Evolutionary conservation across 2,113 vertebrate genomes (phyloP).

Genomic region (Menidia beryllina): DNA sequence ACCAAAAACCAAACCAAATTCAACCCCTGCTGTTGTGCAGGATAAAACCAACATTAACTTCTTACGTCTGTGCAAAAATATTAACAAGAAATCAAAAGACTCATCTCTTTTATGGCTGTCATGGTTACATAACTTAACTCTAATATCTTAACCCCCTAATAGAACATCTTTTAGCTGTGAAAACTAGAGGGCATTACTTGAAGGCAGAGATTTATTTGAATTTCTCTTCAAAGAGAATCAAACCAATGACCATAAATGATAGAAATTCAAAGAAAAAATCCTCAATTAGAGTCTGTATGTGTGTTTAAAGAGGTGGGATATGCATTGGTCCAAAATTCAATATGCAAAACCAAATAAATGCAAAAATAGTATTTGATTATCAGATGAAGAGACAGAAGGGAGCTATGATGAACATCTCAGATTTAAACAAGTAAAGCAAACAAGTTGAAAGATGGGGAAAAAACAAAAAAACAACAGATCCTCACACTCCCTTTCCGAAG

Average conservation of each 20-base stretch:
- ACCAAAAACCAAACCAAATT: neutral
- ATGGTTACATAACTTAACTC: neutral
- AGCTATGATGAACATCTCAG: no score
- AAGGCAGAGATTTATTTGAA: neutral
- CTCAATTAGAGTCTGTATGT: neutral
- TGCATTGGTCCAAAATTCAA: no score
- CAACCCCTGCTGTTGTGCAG: neutral
- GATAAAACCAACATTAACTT: neutral
- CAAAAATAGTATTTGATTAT: no score
- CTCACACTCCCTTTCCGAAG: no score
- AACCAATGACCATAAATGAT: neutral
- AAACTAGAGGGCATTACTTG: neutral
- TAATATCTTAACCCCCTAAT: neutral
- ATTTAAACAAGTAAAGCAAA: no score
- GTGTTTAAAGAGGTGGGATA: no score
- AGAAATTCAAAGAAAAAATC: neutral
- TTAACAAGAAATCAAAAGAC: neutral
- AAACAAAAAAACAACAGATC: no score
- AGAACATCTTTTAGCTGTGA: neutral
- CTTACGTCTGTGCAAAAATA: neutral
- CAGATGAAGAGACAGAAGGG: no score
- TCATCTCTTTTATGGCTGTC: neutral
- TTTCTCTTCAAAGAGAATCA: neutral
- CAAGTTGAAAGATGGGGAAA: no score
- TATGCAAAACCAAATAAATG: no score